Conservation (phyloP, 1,140 invertebrate genomes). For the Notospermus geniculatus region DNA sequence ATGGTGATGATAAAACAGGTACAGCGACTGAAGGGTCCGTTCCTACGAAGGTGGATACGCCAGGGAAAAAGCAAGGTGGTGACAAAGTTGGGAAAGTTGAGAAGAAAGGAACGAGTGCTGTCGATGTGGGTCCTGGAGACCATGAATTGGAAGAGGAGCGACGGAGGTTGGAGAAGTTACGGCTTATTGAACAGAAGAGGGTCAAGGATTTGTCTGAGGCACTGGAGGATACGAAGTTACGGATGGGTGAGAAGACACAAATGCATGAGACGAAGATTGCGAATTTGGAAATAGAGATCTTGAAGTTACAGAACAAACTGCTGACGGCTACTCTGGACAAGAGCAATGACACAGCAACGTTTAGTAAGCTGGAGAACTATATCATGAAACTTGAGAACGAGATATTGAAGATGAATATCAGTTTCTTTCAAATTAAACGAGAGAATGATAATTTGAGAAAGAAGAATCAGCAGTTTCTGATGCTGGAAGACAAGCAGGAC, state of each 20-base stretch:
- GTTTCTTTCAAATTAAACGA: slow-evolving; percentile 27
- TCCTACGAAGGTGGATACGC: neutral
- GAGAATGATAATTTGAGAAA: slow-evolving; percentile 33
- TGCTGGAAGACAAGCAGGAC: slow-evolving; percentile 29
- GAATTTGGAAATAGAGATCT: slow-evolving; percentile 35
- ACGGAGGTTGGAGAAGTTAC: no score
- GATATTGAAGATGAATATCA: slow-evolving; percentile 41
- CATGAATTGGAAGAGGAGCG: no score
- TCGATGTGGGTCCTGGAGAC: no score
- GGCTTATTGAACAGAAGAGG: no score
- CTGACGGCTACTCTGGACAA: slow-evolving; percentile 36
- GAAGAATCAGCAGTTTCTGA: slow-evolving; percentile 33
- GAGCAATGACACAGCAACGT: slow-evolving; percentile 36
- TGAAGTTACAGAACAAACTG: slow-evolving; percentile 43
- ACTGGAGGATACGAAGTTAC: neutral
- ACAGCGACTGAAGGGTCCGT: neutral
- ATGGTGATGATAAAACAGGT: neutral
- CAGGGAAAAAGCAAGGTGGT: neutral
- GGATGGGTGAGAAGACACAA: neutral
- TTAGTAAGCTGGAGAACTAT: slow-evolving; percentile 42
- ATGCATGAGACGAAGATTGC: neutral
- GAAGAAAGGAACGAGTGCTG: no score
- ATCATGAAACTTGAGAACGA: slow-evolving; percentile 47
- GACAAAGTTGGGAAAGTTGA: no score
- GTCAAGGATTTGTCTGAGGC: neutral